Percentiles rank a stretch among this genome's conserved stretches.
Evolutionary conservation across 2,888 invertebrate species (phyloP).

Genomic region (Caenorhabditis panamensis): DNA sequence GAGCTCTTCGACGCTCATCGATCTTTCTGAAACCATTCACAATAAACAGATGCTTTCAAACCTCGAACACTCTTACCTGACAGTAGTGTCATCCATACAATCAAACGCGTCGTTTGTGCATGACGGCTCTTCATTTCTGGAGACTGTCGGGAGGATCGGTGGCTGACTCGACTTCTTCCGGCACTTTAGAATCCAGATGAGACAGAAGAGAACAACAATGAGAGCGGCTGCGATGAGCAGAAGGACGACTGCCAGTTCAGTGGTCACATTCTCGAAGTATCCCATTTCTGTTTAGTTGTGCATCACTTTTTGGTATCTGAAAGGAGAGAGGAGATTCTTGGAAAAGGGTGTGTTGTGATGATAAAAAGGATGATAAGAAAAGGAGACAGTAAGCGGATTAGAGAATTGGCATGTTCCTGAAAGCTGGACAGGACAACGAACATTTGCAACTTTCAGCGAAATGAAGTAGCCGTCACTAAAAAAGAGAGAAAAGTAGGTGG

Average conservation of each 20-base stretch:
- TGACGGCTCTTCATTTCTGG: conserved; percentile 50
- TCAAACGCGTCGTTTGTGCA: conserved; percentile 65
- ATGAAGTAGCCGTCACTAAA: too few relatives aligned
- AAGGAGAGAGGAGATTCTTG: background rate
- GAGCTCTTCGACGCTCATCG: conserved; percentile 59
- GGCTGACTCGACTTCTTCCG: conserved; percentile 46
- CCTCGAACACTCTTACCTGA: conserved; percentile 22
- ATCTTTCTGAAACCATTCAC: conserved; percentile 51
- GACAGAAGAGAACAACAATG: conserved; percentile 55
- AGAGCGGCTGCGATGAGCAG: conserved; percentile 51
- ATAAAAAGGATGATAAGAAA: background rate
- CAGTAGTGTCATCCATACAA: conserved; percentile 55
- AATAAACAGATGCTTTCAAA: background rate
- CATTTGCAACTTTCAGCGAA: conserved; percentile 1
- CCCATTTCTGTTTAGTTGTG: conserved; percentile 26
- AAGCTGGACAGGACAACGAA: background rate
- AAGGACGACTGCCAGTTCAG: conserved; percentile 47
- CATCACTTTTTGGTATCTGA: background rate
- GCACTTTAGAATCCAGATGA: conserved; percentile 53
- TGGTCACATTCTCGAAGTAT: conserved; percentile 32
- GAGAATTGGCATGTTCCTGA: background rate
- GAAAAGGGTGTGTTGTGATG: background rate
- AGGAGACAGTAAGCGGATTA: conserved; percentile 1
- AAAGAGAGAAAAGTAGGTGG: background rate
- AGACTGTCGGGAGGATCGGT: conserved; percentile 48